A percentile compares a stretch with the other conserved stretches of the same genome.
Evolutionary conservation across 2,113 vertebrate species (phyloP).

Genomic region (Oostethus manadensis): DNA sequence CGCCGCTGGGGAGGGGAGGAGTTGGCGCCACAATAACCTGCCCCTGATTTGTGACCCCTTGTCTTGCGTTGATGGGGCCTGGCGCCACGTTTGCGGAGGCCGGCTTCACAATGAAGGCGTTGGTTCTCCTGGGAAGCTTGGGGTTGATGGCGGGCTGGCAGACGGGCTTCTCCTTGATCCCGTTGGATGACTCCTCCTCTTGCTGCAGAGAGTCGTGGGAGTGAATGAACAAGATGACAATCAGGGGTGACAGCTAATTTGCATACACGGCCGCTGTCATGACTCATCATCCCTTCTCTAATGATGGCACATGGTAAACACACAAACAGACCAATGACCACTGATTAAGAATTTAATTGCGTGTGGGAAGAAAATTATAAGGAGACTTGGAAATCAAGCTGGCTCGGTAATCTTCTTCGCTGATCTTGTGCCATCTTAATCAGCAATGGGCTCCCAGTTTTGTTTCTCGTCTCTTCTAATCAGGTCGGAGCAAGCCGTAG

Average conservation of each 20-base stretch:
- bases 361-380: slow-evolving; percentile 46
- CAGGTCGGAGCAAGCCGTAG: slow-evolving; percentile 33
- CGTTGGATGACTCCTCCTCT: slow-evolving; percentile 36
- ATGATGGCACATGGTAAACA: slow-evolving; percentile 27
- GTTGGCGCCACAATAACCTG: slow-evolving; percentile 14
- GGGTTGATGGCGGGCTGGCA: slow-evolving; percentile 50
- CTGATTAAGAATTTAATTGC: slow-evolving; percentile 50
- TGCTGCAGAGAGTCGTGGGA: slow-evolving; percentile 32
- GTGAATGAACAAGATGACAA: slow-evolving; percentile 37
- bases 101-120: slow-evolving; percentile 34
- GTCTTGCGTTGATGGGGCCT: slow-evolving; percentile 35
- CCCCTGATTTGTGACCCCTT: slow-evolving; percentile 23
- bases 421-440: slow-evolving; percentile 58
- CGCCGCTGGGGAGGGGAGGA: slow-evolving; percentile 14
- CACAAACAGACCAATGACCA: slow-evolving; percentile 41
- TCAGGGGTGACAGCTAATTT: slow-evolving; percentile 54
- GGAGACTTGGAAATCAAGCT: slow-evolving; percentile 54
- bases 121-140: slow-evolving; percentile 46
- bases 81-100: slow-evolving; percentile 35
- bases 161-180: slow-evolving; percentile 33
- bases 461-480: slow-evolving; percentile 30
- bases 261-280: slow-evolving; percentile 45
- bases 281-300: slow-evolving; percentile 34
- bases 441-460: slow-evolving; percentile 32
- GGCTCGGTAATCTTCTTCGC: slow-evolving; percentile 44